A percentile compares a stretch with the other conserved stretches of the same genome.
phyloP scores from a whole-genome alignment of 92 coral and sea anemone species.

The Palythoa heliodiscus region DNA sequence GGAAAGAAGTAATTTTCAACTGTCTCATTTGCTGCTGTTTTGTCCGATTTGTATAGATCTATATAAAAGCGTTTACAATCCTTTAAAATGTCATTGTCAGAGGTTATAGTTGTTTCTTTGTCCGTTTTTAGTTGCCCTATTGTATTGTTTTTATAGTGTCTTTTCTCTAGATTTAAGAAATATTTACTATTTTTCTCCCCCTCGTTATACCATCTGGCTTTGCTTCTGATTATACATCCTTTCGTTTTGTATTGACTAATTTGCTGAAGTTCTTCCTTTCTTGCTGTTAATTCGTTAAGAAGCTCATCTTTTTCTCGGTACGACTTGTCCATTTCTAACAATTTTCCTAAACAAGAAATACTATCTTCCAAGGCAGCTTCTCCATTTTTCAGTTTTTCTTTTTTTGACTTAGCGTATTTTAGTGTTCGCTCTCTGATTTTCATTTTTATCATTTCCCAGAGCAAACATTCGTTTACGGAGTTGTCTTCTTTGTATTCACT shows the following conservation, averaged over 20 bases:
- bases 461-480: too few relatives aligned
- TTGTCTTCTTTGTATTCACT: too few relatives aligned
- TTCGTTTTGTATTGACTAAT: neutral
- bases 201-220: neutral
- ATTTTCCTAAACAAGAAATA: too few relatives aligned
- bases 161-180: too few relatives aligned
- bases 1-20: neutral
- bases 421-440: too few relatives aligned
- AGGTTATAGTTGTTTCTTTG: slow-evolving; percentile 14
- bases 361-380: too few relatives aligned
- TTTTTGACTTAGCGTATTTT: too few relatives aligned
- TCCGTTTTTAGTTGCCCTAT: neutral
- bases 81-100: slow-evolving; percentile 19
- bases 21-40: too few relatives aligned
- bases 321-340: neutral
- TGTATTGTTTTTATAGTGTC: neutral
- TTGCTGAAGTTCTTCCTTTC: slow-evolving; percentile 13
- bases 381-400: too few relatives aligned
- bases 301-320: neutral
- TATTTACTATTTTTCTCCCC: too few relatives aligned
- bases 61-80: slow-evolving; percentile 17
- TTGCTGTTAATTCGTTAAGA: slow-evolving; percentile 10
- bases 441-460: too few relatives aligned
- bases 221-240: neutral
- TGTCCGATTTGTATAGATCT: neutral